phyloP scores from a whole-genome alignment of 2,797 vertebrate species.

The Silurus lanzhouensis region DNA sequence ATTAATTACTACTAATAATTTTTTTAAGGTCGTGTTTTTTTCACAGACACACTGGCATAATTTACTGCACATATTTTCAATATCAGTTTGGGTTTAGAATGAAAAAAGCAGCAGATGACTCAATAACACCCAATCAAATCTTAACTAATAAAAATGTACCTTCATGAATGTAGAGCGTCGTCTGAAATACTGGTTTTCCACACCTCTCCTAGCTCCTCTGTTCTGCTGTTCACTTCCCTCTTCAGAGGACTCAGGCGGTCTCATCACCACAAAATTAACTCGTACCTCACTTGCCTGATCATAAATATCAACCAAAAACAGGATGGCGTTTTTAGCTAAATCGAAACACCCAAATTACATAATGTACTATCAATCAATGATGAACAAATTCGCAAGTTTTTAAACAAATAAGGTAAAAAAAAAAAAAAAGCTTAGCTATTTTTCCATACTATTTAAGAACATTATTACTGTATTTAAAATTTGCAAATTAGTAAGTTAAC shows the following conservation, averaged over 20 bases:
- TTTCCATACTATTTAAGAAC: neutral
- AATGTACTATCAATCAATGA: neutral
- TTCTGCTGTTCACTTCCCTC: constrained; percentile 75
- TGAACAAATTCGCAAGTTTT: neutral
- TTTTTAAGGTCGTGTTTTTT: neutral
- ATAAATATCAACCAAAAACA: constrained; percentile 14
- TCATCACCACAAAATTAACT: constrained; percentile 90
- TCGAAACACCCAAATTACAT: neutral
- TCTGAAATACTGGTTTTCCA: constrained; percentile 79
- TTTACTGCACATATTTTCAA: neutral
- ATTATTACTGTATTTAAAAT: neutral
- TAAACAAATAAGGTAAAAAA: neutral
- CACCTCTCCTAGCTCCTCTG: constrained; percentile 70
- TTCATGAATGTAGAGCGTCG: constrained; percentile 82
- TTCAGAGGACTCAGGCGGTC: constrained; percentile 75
- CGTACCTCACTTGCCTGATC: constrained; percentile 84
- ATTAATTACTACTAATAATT: too few species aligned
- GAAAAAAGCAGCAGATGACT: neutral
- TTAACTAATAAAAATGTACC: constrained; percentile 63
- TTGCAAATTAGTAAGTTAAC: neutral
- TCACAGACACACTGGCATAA: neutral
- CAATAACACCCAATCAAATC: neutral
- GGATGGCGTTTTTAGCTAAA: neutral
- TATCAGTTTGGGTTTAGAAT: neutral
- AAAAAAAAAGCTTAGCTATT: too few species aligned